Conservation (phyloP, 2,888 invertebrate species). For the Nymphalis polychloros region DNA sequence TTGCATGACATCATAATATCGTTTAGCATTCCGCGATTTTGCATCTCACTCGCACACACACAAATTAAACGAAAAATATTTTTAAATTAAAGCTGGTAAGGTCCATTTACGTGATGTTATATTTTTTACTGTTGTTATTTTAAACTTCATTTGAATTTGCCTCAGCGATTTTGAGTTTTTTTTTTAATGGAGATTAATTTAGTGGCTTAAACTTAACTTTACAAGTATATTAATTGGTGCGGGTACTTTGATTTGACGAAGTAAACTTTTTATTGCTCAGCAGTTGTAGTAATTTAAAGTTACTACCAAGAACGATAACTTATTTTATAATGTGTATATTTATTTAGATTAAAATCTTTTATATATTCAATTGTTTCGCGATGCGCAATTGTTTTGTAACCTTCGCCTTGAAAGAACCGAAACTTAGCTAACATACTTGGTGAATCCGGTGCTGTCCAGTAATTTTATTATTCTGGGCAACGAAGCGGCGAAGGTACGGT, state of each 20-base stretch:
- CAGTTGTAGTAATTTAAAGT: too few species aligned
- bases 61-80: slow-evolving; percentile 16
- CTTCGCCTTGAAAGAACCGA: slow-evolving; percentile 24
- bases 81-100: slow-evolving; percentile 22
- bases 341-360: not conserved
- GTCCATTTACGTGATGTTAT: slow-evolving; percentile 21
- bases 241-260: too few species aligned
- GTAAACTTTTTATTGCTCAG: too few species aligned
- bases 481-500: slow-evolving; percentile 33
- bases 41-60: slow-evolving; percentile 55
- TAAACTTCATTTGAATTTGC: slow-evolving; percentile 24
- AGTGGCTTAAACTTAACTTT: not conserved
- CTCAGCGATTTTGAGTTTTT: not conserved
- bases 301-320: too few species aligned
- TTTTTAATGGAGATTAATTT: not conserved
- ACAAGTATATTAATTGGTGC: too few species aligned
- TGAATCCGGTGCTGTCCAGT: slow-evolving; percentile 22
- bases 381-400: slow-evolving; percentile 9
- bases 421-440: slow-evolving; percentile 21
- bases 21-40: slow-evolving; percentile 50
- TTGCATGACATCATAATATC: slow-evolving; percentile 61
- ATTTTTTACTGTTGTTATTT: slow-evolving; percentile 24
- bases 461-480: slow-evolving; percentile 33
- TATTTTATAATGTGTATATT: not conserved
- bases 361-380: not conserved